These are phyloP conservation scores for Pterostichus madidus DNA, from an alignment of 2,888 invertebrate genomes.

Conservation along the genomic window DNA sequence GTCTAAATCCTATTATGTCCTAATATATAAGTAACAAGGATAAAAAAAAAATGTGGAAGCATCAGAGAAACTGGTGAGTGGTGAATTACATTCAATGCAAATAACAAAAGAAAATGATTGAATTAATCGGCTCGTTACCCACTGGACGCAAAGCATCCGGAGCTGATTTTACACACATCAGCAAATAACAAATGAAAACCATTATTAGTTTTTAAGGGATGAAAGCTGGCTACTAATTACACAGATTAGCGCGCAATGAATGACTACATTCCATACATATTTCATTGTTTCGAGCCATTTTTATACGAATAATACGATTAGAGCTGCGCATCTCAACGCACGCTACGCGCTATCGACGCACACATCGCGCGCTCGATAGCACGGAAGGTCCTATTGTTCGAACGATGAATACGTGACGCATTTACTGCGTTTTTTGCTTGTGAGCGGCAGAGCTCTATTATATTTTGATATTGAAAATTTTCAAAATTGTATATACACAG, in stretches of 20 bases:
- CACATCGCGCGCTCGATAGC: background rate
- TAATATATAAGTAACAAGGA: too few relatives aligned
- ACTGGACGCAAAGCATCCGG: background rate
- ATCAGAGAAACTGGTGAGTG: background rate
- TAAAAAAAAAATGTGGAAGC: background rate
- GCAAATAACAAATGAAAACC: constrained; percentile 56
- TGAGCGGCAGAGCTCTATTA: background rate
- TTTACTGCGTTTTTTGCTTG: constrained; percentile 29
- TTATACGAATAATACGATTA: constrained; percentile 60
- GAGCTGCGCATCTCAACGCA: constrained; percentile 18
- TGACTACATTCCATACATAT: constrained; percentile 47
- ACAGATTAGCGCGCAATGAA: constrained; percentile 59
- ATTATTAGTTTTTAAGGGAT: constrained; percentile 62
- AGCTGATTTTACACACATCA: constrained; percentile 40
- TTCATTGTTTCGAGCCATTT: constrained; percentile 61
- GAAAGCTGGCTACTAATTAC: constrained; percentile 53
- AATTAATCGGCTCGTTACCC: constrained; percentile 6
- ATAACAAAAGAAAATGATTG: constrained; percentile 18
- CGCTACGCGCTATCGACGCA: constrained; percentile 3
- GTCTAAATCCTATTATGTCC: too few relatives aligned
- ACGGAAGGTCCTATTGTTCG: constrained; percentile 44
- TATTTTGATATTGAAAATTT: constrained; percentile 36
- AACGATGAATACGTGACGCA: constrained; percentile 19
- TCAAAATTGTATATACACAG: constrained; percentile 69
- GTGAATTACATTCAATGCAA: background rate